Evolutionary conservation across 1,140 invertebrate species (phyloP).

Genomic region (roundworm (Caenorhabditis elegans)): WBcel235 BX284603.4:5778001-5778500

Average conservation of each 20-base stretch:
- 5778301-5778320: conserved; percentile 10
- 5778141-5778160: too few species aligned
- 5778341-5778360: conserved; percentile 1
- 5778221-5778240: not conserved
- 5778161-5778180: too few species aligned
- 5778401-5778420: not conserved
- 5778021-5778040: not conserved
- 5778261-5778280: not conserved
- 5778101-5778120: not conserved
- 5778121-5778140: not conserved
- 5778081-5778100: not conserved
- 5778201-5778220: not conserved
- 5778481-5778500: not conserved
- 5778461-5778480: not conserved
- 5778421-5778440: not conserved
- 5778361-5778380: not conserved
- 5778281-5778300: conserved; percentile 2
- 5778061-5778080: not conserved
- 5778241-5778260: conserved; percentile 2
- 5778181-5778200: not conserved
- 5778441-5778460: not conserved
- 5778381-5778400: not conserved
- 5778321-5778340: not conserved
- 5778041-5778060: not conserved
- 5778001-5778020: not conserved